Evolutionary conservation across 2,113 vertebrate species (phyloP).

Genomic region (Pteronura brasiliensis): DNA sequence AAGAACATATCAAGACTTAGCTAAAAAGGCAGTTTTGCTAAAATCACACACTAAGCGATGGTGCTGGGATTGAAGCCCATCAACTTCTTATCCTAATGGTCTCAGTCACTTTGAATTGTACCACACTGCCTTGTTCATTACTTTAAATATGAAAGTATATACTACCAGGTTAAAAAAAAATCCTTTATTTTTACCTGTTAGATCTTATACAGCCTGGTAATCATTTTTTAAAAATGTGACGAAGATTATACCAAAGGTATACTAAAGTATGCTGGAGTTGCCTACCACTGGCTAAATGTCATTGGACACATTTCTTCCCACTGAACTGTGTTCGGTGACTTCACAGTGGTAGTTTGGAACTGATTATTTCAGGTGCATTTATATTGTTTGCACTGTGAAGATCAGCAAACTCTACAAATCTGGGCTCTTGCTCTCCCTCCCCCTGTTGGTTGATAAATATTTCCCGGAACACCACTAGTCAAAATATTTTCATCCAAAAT

Average conservation of each 20-base stretch:
- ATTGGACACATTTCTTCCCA: background rate
- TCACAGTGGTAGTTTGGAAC: background rate
- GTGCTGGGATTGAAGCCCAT: background rate
- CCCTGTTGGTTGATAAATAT: background rate
- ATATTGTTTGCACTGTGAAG: background rate
- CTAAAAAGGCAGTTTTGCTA: constrained; percentile 8
- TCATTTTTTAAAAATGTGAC: background rate
- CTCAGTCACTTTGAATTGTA: background rate
- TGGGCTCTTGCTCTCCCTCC: background rate
- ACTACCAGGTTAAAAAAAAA: background rate
- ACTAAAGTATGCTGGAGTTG: background rate
- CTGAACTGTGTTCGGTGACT: background rate
- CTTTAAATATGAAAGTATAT: background rate
- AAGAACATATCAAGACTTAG: background rate
- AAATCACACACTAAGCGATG: background rate
- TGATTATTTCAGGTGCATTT: background rate
- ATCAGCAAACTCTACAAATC: background rate
- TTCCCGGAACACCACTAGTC: background rate
- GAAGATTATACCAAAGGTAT: background rate
- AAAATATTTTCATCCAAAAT: background rate
- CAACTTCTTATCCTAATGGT: background rate
- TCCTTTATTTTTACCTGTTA: background rate
- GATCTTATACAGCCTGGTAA: background rate
- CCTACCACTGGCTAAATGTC: background rate
- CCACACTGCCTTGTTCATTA: background rate